Base-by-base conservation (phyloP, 2,797 vertebrate genomes). In the Hoplostethus atlanticus region DNA sequence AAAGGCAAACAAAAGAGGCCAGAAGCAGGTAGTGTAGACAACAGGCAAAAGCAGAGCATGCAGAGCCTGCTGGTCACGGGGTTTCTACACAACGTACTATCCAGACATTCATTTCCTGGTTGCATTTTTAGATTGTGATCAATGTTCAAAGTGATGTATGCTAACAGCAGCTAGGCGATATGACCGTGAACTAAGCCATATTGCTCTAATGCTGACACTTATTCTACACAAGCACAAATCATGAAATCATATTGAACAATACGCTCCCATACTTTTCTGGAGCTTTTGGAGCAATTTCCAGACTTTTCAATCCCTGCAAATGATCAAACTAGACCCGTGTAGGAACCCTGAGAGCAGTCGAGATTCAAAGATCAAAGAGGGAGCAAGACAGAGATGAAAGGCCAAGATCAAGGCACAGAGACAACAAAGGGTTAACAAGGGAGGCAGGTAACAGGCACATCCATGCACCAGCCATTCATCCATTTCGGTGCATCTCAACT, bases 401-500 rank as follows among this genome's bases (percentile, higher is more conserved):
- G 55, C 13, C 16, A 34, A 71, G 53, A 53, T 56, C 12, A 13
- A 71, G 55, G 47, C 74, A 67, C 54, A 67, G 44, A 63, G 51
- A 86, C 44, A 16, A 71, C 67, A 71, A 34, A 56, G 60, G 81
- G 16, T 40, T 52, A 77, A 74, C 42, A 21, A 36, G 57, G 62
- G 30, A 68, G 38, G 46, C 51, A 51, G 71, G 56, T 3, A 42
- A 72, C 65, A 31, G 79, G 79, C 69, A 85, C 70, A 74, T 53
- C 9, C 59, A 81, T 73, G 85, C 71, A 72, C 59, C 85, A 88
- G 61, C 86, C 89, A 83, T 83, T 80, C 90, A 82, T 85, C 76
- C 81, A 57, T 71, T 67, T 70, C 53, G 74, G 76, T 3, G 31
- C 72, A 77, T 85, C 72, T 87, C 80, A 80, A 79, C 80, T 77